Base-by-base conservation (phyloP, 2,888 invertebrate genomes). In the Ctenicera cuprea region DNA sequence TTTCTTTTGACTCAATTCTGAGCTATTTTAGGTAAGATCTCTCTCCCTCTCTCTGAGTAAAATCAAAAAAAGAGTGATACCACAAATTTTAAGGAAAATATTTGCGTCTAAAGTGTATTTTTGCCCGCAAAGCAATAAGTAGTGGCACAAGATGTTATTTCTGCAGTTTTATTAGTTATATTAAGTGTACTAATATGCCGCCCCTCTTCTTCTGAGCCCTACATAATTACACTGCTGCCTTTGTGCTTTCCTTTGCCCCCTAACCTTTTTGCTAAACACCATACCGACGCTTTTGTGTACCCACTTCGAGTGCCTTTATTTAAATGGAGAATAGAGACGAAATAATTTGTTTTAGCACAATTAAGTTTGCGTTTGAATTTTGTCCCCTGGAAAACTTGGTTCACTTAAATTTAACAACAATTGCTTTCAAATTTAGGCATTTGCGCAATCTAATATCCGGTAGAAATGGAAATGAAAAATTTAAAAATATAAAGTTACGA, bases 171-270 rank as follows among this genome's bases (percentile, higher is more conserved):
- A 57, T 57, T 37, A 57, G 57, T 12, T 57, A 37, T 57, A 57
- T 57, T 37, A 57, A 57, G 37, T 57, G 18, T 37, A 33, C 37
- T 37, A 37, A 37, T 20, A 57, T 57, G 57, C 50, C 57, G 18
- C 57, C 22, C 57, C 57, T 37, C 33, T 16, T 65, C 50, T 33
- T 63, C 43, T 65, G 65, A 65, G 26, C 37, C 65, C 30, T 65
- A 50, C 45, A 52, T 65, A 65, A 65, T 65, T 50, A 65, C 65
- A 52, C 33, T 30, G 65, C 52, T 38, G 65, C 65, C 65, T 65
- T 65, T 65, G 65, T 65, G 37, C 48, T n/a, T 50, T 65, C 43
- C 65, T 48, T 63, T 63, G 8, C 63, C 65, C 50, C 43, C 37
- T 33, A 33, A 48, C 33, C 45, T 33, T 65, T 45, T 65, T 38